These are phyloP conservation scores for Callorhinus ursinus DNA, from an alignment of 2,113 vertebrate genomes.

Conservation along the genomic window DNA sequence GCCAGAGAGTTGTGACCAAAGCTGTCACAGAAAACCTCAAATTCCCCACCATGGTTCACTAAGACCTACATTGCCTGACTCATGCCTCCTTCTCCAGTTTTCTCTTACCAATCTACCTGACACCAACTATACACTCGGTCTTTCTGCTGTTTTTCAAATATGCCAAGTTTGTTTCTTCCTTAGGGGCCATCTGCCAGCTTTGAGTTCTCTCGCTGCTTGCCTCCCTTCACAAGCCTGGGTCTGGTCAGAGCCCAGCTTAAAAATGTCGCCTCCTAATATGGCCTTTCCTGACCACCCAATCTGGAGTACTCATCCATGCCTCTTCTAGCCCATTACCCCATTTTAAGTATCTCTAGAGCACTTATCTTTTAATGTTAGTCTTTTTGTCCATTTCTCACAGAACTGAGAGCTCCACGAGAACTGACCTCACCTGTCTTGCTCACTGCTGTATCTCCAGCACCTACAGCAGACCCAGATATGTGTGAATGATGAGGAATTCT, in stretches of 20 bases:
- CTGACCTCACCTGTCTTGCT: neutral
- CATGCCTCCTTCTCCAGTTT: neutral
- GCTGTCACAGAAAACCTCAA: neutral
- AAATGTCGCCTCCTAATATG: neutral
- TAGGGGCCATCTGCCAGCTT: accelerated
- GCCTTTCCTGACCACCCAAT: neutral
- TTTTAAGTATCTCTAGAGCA: neutral
- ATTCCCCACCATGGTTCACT: neutral
- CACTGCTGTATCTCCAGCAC: neutral
- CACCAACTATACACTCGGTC: neutral
- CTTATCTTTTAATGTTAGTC: neutral
- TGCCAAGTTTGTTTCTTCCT: neutral
- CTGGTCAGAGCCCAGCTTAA: neutral
- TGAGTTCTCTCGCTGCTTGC: neutral
- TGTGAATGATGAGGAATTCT: neutral
- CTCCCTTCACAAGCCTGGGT: neutral
- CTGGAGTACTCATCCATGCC: neutral
- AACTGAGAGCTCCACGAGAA: neutral
- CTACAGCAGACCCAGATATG: neutral
- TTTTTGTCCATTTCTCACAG: neutral
- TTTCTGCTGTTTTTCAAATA: neutral
- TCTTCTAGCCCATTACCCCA: neutral
- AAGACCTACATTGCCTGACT: neutral
- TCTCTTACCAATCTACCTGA: neutral
- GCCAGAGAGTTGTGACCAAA: neutral